phyloP scores from a whole-genome alignment of 1,140 invertebrate genomes.

The Hyposmocoma kahamanoa region DNA sequence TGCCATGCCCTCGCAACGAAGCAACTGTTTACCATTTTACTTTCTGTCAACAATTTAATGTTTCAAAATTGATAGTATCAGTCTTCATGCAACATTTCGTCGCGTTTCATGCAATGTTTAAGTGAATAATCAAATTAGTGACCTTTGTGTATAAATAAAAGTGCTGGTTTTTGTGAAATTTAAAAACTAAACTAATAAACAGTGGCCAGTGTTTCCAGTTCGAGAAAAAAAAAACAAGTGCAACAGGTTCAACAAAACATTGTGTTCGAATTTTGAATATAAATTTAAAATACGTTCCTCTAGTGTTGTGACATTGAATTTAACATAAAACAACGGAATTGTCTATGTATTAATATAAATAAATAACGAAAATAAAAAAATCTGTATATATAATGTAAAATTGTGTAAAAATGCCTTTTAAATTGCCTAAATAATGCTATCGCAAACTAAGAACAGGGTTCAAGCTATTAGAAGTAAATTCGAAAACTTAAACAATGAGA shows the following conservation, averaged over 20 bases:
- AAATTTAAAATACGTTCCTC: neutral
- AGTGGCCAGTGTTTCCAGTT: too few species aligned
- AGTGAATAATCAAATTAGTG: neutral
- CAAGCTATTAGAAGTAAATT: slow-evolving; percentile 70
- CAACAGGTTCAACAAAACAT: neutral
- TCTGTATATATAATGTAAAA: too few species aligned
- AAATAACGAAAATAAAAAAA: too few species aligned
- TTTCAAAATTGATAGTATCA: neutral
- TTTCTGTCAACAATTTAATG: neutral
- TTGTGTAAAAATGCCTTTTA: neutral
- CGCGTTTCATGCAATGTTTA: neutral
- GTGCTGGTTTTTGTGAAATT: neutral
- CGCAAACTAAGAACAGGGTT: slow-evolving; percentile 64
- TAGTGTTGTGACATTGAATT: neutral
- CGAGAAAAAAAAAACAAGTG: too few species aligned
- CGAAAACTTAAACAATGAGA: slow-evolving; percentile 54
- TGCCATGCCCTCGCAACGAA: neutral
- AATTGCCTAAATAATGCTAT: slow-evolving; percentile 53
- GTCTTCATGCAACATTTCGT: neutral
- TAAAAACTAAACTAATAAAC: too few species aligned
- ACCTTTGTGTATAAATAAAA: neutral
- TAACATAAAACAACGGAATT: neutral
- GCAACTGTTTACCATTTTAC: neutral
- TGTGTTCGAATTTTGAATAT: neutral
- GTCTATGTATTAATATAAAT: too few species aligned